Percentiles rank a stretch among this genome's conserved stretches.
Evolutionary conservation across 2,888 invertebrate species (phyloP).

Genomic region (Morpho deidamia): DNA sequence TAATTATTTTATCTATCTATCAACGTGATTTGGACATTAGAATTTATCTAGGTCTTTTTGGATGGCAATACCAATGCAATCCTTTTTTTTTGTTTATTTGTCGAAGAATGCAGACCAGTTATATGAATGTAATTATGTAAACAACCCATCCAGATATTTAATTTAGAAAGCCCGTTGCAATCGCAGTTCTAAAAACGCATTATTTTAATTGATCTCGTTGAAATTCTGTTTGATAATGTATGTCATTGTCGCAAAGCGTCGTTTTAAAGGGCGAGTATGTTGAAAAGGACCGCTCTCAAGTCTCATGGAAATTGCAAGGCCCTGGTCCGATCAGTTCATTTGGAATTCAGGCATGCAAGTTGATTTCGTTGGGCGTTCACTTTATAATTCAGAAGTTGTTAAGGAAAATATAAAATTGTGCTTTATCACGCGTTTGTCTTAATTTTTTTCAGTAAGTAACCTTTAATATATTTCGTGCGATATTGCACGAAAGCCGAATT

Average conservation of each 20-base stretch:
- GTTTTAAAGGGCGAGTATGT: neutral
- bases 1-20: too few relatives aligned
- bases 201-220: neutral
- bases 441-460: too few relatives aligned
- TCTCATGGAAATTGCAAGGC: constrained; percentile 1
- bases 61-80: too few relatives aligned
- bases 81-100: too few relatives aligned
- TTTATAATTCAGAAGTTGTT: constrained; percentile 5
- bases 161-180: too few relatives aligned
- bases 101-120: too few relatives aligned
- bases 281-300: constrained; percentile 5
- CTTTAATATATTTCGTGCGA: too few relatives aligned
- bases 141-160: too few relatives aligned
- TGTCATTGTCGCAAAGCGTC: neutral
- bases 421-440: neutral
- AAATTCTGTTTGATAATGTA: neutral
- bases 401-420: constrained; percentile 7
- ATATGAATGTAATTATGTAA: too few relatives aligned
- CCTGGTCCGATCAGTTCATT: constrained; percentile 8
- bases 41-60: too few relatives aligned
- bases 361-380: constrained; percentile 3
- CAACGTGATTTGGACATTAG: too few relatives aligned
- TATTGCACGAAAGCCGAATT: too few relatives aligned
- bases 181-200: neutral
- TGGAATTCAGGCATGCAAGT: constrained; percentile 9